These are phyloP conservation scores for Pinctada fucata DNA, from an alignment of 2,888 invertebrate genomes.

Conservation along the genomic window DNA sequence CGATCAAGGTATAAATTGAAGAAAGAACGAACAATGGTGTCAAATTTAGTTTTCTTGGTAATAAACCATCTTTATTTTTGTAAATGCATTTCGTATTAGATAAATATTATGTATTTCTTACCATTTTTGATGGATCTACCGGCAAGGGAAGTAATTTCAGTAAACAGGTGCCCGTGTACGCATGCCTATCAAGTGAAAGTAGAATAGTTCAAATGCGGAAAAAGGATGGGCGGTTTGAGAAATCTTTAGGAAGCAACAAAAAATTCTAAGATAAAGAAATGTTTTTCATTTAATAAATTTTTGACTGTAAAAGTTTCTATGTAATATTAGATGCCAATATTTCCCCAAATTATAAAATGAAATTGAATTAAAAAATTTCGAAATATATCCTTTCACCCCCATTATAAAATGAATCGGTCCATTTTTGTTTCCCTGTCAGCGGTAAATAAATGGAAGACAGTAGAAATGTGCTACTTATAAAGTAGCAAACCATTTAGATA, in stretches of 20 bases:
- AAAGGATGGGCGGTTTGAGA: constrained; percentile 6
- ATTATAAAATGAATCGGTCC: constrained; percentile 20
- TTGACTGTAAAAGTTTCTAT: too few species aligned
- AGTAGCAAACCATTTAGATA: too few species aligned
- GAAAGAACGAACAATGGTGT: too few species aligned
- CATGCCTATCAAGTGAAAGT: constrained; percentile 52
- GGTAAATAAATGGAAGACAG: constrained; percentile 36
- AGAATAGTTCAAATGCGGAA: constrained; percentile 29
- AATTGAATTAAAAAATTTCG: too few species aligned
- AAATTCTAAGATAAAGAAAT: too few species aligned
- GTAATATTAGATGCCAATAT: too few species aligned
- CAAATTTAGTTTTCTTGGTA: too few species aligned
- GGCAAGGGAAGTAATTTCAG: constrained; percentile 43
- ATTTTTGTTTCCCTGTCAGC: constrained; percentile 45
- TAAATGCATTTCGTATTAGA: too few species aligned
- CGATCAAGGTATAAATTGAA: not conserved
- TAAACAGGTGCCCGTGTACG: constrained; percentile 40
- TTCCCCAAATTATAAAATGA: too few species aligned
- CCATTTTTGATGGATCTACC: constrained; percentile 41
- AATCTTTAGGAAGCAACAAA: too few species aligned
- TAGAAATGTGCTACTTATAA: not conserved
- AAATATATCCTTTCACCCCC: not conserved
- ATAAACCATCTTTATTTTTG: too few species aligned
- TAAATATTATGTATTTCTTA: constrained; percentile 23
- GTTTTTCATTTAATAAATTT: too few species aligned